Conservation (phyloP, 2,888 invertebrate genomes). For the Antheraea assamensis region DNA sequence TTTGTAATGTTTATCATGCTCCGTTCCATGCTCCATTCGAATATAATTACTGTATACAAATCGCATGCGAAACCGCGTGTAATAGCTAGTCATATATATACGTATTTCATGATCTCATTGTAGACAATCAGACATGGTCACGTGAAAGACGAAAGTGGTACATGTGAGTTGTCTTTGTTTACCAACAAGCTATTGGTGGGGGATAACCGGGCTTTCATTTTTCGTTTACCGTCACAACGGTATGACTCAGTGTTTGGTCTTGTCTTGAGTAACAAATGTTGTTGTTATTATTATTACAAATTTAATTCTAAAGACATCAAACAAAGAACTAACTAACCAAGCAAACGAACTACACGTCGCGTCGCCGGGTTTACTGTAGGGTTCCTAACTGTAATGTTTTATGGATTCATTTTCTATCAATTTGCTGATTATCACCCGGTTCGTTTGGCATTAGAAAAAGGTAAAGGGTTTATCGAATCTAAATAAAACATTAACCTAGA, state of each 20-base stretch:
- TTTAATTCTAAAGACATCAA: neutral
- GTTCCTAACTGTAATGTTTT: neutral
- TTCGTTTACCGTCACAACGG: conserved; percentile 1
- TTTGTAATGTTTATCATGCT: no score
- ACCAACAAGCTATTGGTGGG: conserved; percentile 9
- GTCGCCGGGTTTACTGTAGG: conserved; percentile 2
- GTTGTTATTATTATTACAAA: neutral
- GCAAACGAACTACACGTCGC: neutral
- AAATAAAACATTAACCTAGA: no score
- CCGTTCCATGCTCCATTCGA: no score
- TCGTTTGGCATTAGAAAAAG: no score
- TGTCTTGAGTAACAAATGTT: neutral
- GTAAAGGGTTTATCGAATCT: no score
- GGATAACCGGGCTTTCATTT: conserved; percentile 3
- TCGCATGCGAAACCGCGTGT: no score
- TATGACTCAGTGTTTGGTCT: conserved; percentile 3
- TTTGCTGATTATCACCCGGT: no score
- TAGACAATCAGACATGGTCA: neutral
- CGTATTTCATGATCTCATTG: neutral
- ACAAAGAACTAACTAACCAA: conserved; percentile 7
- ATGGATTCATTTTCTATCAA: neutral
- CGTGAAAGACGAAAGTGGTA: conserved; percentile 15
- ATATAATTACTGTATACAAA: no score
- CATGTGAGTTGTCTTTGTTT: conserved; percentile 16
- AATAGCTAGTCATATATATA: neutral